Evolutionary conservation across 2,113 vertebrate species (phyloP), one percentile per base, ranked within the genome.

Genomic region (Crotophaga sulcirostris): DNA sequence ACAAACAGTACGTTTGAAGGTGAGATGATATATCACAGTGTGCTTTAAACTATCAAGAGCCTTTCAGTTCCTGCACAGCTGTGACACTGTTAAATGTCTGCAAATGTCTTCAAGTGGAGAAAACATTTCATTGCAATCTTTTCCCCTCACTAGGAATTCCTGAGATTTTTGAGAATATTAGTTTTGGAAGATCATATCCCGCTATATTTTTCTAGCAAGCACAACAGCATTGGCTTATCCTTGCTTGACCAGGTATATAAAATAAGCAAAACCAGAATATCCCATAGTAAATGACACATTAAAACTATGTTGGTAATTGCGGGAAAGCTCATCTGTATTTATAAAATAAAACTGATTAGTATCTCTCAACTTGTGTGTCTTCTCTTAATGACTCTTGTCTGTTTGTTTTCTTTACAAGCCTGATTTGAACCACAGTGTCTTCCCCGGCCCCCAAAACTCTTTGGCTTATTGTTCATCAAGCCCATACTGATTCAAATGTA

Each of bases 331-430:
- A 96, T 98, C 94, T 98, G 96, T 97, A 97, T 97, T 98, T 97
- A 97, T 98, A 95, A 97, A 98, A 98, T 98, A 98, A 98, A 98
- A 91, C 81, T 93, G 94, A 95, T 97, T 90, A 78, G 56, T 96
- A 97, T 98, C 96, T 97, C 96, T 96, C 95, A 92, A 95, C 89
- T 79, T 94, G 56, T 74, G 89, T 94, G 93, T 94, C 90, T 97
- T 97, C 75, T 94, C 23, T 96, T 83, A 84, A 70, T 87, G 94
- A 24, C 81, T 95, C 51, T 76, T 94, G 68, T 47, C 40, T 36
- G 54, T 82, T 93, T 87, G 16, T 66, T 94, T 87, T 51, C 54
- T 70, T 82, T 75, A 42, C 12, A 11, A 67, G 47, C n/a, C 16
- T 28, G 12, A 14, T 78, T 60, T 82, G 44, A 92, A 52, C 31